These are phyloP conservation scores for Pyrrhosoma nymphula DNA, from an alignment of 2,888 invertebrate genomes.

Conservation along the genomic window DNA sequence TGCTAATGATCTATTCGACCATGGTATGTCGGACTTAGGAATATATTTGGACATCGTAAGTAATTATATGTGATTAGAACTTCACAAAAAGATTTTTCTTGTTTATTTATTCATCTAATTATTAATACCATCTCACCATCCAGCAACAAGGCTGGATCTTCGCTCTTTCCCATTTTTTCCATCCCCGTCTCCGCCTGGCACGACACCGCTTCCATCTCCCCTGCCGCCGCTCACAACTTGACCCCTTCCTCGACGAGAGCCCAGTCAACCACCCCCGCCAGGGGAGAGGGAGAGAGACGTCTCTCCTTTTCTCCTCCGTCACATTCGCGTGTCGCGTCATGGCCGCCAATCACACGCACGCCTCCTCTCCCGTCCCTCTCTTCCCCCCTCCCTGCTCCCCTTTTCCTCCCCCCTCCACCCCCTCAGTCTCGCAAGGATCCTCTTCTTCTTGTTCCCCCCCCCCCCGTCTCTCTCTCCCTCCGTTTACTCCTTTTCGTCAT, in stretches of 20 bases:
- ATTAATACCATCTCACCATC: too few relatives aligned
- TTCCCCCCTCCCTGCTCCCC: not conserved
- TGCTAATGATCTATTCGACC: too few relatives aligned
- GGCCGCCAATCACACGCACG: slow-evolving; percentile 11
- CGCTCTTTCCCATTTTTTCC: not conserved
- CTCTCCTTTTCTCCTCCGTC: slow-evolving; percentile 51
- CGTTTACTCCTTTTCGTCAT: not conserved
- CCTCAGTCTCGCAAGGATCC: not conserved
- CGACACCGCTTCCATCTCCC: not conserved
- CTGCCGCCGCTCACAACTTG: not conserved
- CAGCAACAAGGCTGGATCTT: too few relatives aligned
- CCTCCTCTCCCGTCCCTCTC: slow-evolving; percentile 2
- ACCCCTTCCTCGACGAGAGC: not conserved
- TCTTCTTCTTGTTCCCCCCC: not conserved
- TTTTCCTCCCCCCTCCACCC: not conserved
- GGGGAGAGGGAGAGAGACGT: not conserved
- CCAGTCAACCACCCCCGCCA: not conserved
- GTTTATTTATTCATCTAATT: too few relatives aligned
- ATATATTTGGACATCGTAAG: too few relatives aligned
- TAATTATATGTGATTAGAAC: too few relatives aligned
- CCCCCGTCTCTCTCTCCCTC: not conserved
- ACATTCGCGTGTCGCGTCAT: slow-evolving; percentile 64
- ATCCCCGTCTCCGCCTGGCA: not conserved
- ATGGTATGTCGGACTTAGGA: too few relatives aligned
- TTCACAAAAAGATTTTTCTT: too few relatives aligned